Percentiles rank a stretch among this genome's conserved stretches.
phyloP scores from a whole-genome alignment of 2,113 vertebrate genomes.

The Hyaena hyaena region DNA sequence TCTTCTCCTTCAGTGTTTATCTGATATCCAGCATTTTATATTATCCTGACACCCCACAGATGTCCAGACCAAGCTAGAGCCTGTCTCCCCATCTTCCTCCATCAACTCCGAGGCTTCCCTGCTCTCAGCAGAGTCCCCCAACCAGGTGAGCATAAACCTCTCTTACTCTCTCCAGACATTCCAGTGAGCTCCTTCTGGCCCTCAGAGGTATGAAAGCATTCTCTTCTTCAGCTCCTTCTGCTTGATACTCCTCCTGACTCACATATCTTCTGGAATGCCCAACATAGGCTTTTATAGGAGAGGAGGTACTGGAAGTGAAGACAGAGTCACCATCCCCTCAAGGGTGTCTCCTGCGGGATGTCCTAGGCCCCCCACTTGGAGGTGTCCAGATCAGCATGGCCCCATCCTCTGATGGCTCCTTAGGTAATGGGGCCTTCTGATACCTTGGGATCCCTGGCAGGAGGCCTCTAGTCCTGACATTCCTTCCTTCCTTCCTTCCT shows the following conservation, averaged over 20 bases:
- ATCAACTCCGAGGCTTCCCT: conserved; percentile 57
- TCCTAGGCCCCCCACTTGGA: conserved; percentile 86
- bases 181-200: neutral
- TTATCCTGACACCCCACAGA: conserved; percentile 44
- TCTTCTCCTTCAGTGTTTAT: neutral
- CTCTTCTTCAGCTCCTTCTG: neutral
- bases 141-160: conserved; percentile 38
- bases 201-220: neutral
- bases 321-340: conserved; percentile 90
- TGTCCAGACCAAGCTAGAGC: conserved; percentile 75
- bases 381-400: conserved; percentile 87
- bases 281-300: conserved; percentile 60
- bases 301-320: conserved; percentile 85
- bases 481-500: neutral
- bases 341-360: conserved; percentile 90
- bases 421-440: conserved; percentile 65
- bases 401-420: conserved; percentile 60
- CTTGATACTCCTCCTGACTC: neutral
- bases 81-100: conserved; percentile 67
- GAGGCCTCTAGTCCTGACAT: neutral
- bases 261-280: neutral
- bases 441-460: neutral
- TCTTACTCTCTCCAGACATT: neutral
- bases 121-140: conserved; percentile 63
- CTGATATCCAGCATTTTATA: neutral